Evolutionary conservation across 2,113 vertebrate species (phyloP), one percentile per base, ranked within the genome.

Genomic region (Thunnus thynnus): DNA sequence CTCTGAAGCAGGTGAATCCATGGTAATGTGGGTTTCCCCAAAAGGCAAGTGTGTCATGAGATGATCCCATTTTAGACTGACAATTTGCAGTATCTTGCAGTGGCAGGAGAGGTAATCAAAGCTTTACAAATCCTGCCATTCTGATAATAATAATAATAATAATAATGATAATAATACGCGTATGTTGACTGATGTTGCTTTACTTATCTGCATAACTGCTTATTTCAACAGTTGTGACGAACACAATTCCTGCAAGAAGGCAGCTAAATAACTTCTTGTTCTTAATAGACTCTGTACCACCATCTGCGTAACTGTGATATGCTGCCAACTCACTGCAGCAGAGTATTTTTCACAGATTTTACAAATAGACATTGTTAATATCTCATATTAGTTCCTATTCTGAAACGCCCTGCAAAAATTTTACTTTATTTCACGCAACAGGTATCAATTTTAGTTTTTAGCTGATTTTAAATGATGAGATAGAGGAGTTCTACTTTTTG

Each of bases 11-110:
- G 47, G 41, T 9, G 64, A 73, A 74, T 80, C 76, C 54, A 5
- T 20, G 17, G 66, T 73, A 76, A 64, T 67, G 16, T 20, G 48
- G 44, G 78, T 57, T 69, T 80, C 61, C 75, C 68, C 44, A 25
- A 64, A 71, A 64, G 55, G 66, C 32, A 55, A 72, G n/a, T 41
- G 61, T 68, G 50, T 82, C 48, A 68, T 32, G 51, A 72, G 27
- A 63, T 20, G 25, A 58, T 57, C 47, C 62, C 57, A 14, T 55
- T 70, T 55, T 0, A 72, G 52, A 69, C 50, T 2, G 17, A 13
- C 14, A 57, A 32, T 72, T 20, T 9, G 51, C 17, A 32, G 8
- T 2, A 12, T 20, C 17, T 27, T 52, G 20, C 17, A 2, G 9
- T 20, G 41, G 12, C 14, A 54, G 18, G 76, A 0, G 1, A 51